Base-by-base conservation (phyloP, 2,113 vertebrate genomes). In the Oxyruncus cristatus region DNA sequence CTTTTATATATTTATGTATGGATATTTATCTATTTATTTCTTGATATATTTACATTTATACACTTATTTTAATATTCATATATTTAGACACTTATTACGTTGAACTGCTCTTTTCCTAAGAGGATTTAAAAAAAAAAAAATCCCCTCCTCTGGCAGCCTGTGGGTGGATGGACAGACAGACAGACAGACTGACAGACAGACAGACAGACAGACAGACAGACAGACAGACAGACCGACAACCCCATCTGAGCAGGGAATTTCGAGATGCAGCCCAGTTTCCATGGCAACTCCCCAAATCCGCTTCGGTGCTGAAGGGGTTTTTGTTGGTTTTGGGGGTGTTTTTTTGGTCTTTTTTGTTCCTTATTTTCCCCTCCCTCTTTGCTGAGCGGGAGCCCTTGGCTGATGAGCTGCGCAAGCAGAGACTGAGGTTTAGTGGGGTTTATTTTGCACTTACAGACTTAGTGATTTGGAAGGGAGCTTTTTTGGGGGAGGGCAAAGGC, bases 391-490 rank as follows among this genome's bases (percentile, higher is more conserved):
- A 97, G 92, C 94, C 97, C 95, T 97, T 95, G 91, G 90, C 96
- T 98, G 97, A 97, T 97, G 97, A 97, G 93, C 97, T 98, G 96
- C 95, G 86, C 96, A 97, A 97, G 97, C 74, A 97, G 97, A 97
- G 95, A 96, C 89, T 96, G 95, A 98, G 95, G 97, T 97, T 95
- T 97, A 95, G 91, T 79, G 91, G 21, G 62, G 67, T 97, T 97
- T 95, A 92, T 94, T 96, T 97, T 92, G 93, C 97, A 97, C 95
- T 97, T 97, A 97, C 41, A 72, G 93, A 92, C 95, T 96, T 95
- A 82, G 94, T 75, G 79, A 89, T 88, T 97, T 93, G 95, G 92
- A 95, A 96, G 93, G 95, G 97, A 98, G 97, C 92, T 97, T 97
- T 93, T 50, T 97, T 93, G 53, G 87, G 49, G 49, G 49, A 24